Conservation (phyloP, 2,797 vertebrate genomes). For the Brachymystax lenok region DNA sequence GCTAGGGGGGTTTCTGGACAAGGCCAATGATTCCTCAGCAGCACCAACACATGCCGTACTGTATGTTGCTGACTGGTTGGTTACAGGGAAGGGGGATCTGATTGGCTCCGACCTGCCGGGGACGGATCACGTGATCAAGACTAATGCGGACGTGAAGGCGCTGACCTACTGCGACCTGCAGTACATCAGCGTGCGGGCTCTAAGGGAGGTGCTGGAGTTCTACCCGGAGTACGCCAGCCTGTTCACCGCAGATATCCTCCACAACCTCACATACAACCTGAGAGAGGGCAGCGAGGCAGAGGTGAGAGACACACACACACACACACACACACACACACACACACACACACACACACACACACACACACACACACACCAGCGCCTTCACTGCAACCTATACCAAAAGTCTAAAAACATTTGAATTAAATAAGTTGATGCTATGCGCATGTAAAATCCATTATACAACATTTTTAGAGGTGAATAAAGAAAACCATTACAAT, state of each 20-base stretch:
- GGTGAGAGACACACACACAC: constrained; percentile 68
- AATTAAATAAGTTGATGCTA: neutral
- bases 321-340: constrained; percentile 2
- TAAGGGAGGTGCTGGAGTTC: constrained; percentile 89
- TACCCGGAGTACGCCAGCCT: constrained; percentile 90
- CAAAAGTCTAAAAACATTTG: neutral
- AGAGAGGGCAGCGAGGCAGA: constrained; percentile 89
- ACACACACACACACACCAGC: neutral
- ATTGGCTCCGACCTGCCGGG: constrained; percentile 90
- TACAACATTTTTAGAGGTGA: constrained; percentile 1
- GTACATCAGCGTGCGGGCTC: constrained; percentile 86
- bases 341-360: neutral
- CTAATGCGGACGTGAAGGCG: constrained; percentile 93
- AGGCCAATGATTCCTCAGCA: neutral
- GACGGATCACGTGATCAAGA: constrained; percentile 89
- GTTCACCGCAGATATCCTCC: constrained; percentile 86
- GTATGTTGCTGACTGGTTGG: neutral
- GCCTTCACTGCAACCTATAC: neutral
- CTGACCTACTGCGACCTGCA: constrained; percentile 97
- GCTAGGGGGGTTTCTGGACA: neutral
- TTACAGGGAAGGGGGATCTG: constrained; percentile 91
- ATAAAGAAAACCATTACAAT: constrained; percentile 15
- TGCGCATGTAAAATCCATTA: neutral
- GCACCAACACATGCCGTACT: neutral
- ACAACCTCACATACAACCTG: constrained; percentile 96